These are phyloP conservation scores for Corythornis cristatus DNA, from an alignment of 2,113 vertebrate species.

Conservation along the genomic window DNA sequence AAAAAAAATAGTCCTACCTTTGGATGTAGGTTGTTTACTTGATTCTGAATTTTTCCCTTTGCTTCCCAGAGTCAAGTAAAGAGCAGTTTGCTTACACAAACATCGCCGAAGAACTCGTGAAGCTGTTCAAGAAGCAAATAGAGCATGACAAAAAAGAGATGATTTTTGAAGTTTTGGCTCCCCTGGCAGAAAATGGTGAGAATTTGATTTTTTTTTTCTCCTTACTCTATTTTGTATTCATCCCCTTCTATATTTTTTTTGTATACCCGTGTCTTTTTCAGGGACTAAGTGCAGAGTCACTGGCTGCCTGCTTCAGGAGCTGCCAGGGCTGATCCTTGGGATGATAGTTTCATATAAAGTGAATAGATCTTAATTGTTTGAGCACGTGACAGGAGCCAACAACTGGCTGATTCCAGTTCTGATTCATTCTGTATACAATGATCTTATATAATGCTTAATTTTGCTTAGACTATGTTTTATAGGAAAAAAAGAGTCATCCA, in stretches of 20 bases:
- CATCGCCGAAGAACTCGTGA: slow-evolving; percentile 93
- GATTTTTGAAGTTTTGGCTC: slow-evolving; percentile 98
- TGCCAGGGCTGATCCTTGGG: neutral
- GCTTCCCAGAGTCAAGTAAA: slow-evolving; percentile 92
- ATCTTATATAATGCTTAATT: neutral
- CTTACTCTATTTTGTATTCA: neutral
- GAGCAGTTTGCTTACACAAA: slow-evolving; percentile 97
- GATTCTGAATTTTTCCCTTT: slow-evolving; percentile 21
- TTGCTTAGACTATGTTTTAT: neutral
- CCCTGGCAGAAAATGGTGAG: slow-evolving; percentile 96
- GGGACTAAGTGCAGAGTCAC: neutral
- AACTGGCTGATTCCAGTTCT: neutral
- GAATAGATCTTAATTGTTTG: neutral
- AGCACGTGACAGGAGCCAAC: neutral
- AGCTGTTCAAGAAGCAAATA: slow-evolving; percentile 92
- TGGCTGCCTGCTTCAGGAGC: neutral
- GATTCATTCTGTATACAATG: neutral
- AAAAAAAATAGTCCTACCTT: slow-evolving; percentile 28
- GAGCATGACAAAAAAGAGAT: slow-evolving; percentile 98
- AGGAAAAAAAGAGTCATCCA: neutral
- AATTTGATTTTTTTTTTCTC: neutral
- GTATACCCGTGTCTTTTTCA: neutral
- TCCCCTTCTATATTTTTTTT: neutral
- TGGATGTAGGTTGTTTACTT: slow-evolving; percentile 42
- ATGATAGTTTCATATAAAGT: neutral